Evolutionary conservation across 2,113 vertebrate genomes (phyloP).

Genomic region (Dendrocopos noguchii): DNA sequence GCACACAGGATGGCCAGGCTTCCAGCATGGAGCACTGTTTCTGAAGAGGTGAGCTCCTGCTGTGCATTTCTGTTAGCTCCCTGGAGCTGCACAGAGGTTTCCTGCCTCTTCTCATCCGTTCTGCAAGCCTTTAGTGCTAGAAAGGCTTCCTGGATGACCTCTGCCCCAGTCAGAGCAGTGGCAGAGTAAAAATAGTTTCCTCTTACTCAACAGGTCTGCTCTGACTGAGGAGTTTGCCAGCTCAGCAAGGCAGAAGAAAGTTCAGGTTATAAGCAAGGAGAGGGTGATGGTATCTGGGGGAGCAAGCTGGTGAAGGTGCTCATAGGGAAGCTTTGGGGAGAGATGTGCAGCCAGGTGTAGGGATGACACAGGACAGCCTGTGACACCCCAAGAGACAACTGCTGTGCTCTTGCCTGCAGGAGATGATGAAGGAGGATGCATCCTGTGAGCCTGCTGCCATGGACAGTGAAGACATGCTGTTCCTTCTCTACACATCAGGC

Average conservation of each 20-base stretch:
- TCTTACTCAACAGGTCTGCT: slow-evolving; percentile 19
- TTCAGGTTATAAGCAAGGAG: neutral
- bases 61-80: neutral
- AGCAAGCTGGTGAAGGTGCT: neutral
- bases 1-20: neutral
- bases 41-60: neutral
- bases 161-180: neutral
- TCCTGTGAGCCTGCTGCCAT: slow-evolving; percentile 78
- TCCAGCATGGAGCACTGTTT: neutral
- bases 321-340: rapidly evolving
- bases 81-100: neutral
- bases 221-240: neutral
- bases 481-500: slow-evolving; percentile 83
- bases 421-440: slow-evolving; percentile 78
- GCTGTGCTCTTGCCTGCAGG: slow-evolving; percentile 59
- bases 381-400: neutral
- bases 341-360: neutral
- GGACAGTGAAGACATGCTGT: slow-evolving; percentile 82
- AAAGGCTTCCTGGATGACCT: neutral
- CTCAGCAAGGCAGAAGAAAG: neutral
- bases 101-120: neutral
- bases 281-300: neutral
- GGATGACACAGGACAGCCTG: neutral
- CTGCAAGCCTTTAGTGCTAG: neutral
- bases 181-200: neutral